phyloP scores from a whole-genome alignment of 2,113 vertebrate genomes.

The Gorsachius goisagi region DNA sequence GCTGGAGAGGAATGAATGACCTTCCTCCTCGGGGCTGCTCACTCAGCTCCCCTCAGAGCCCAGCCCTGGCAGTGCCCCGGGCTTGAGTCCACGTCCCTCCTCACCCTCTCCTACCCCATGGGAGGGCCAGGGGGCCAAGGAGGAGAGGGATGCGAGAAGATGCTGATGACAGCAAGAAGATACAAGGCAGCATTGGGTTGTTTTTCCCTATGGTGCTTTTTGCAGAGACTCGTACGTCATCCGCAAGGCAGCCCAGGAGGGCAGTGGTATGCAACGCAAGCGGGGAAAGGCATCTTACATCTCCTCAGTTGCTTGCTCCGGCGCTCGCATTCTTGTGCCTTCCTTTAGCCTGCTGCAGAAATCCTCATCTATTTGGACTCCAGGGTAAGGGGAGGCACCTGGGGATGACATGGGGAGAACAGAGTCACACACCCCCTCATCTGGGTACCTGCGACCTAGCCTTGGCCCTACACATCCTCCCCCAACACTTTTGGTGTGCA shows the following conservation, averaged over 20 bases:
- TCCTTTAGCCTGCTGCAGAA: slow-evolving; percentile 91
- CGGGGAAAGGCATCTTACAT: slow-evolving; percentile 77
- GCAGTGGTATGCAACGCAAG: not conserved
- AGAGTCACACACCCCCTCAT: not conserved
- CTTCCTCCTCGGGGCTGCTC: not conserved
- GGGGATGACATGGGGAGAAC: not conserved
- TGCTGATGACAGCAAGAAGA: not conserved
- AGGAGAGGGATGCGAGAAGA: not conserved
- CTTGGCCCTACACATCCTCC: not conserved
- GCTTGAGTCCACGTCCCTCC: not conserved
- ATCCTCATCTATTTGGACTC: slow-evolving; percentile 91
- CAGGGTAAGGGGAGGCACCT: slow-evolving; percentile 94
- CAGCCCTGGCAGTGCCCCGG: not conserved
- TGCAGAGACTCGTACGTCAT: not conserved
- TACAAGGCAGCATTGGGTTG: not conserved
- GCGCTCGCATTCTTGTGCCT: slow-evolving; percentile 90
- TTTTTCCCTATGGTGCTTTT: not conserved
- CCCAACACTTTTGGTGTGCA: not conserved
- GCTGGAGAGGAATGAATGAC: not conserved
- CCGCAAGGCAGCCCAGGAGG: not conserved
- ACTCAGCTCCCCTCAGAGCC: not conserved
- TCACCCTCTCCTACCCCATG: not conserved
- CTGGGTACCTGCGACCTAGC: not conserved
- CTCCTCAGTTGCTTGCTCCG: slow-evolving; percentile 86
- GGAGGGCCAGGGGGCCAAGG: not conserved